phyloP scores from a whole-genome alignment of 2,888 invertebrate genomes.

The Gastracanthus pulcherrimus region DNA sequence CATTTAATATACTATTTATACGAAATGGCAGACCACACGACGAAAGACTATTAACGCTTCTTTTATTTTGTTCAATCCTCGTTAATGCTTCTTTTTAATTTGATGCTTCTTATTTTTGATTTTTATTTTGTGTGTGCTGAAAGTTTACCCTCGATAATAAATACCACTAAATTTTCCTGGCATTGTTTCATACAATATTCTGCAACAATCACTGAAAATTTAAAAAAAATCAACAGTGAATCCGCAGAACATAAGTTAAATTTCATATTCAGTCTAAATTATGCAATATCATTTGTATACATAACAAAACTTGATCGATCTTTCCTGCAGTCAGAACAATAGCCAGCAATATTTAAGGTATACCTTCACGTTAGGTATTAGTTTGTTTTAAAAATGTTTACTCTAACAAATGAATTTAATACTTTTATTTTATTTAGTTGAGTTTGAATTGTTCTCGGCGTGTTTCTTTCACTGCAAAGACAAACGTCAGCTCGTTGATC shows the following conservation, averaged over 20 bases:
- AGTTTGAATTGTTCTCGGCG: constrained; percentile 44
- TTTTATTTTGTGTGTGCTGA: constrained; percentile 53
- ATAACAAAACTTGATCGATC: no score
- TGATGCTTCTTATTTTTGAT: constrained; percentile 53
- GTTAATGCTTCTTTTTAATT: constrained; percentile 55
- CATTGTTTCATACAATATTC: not conserved
- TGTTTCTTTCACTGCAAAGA: constrained; percentile 27
- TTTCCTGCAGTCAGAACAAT: no score
- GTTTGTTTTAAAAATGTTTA: constrained; percentile 51
- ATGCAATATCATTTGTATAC: no score
- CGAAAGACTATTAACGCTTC: constrained; percentile 55
- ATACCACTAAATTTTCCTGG: constrained; percentile 41
- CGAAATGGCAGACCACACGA: constrained; percentile 55
- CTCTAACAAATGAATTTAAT: constrained; percentile 61
- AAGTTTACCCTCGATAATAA: constrained; percentile 29
- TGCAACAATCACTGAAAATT: not conserved
- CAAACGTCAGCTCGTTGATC: not conserved
- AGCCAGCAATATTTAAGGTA: constrained; percentile 40
- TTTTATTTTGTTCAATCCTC: constrained; percentile 50
- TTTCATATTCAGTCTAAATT: no score
- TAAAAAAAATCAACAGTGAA: not conserved
- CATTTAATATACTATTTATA: constrained; percentile 2
- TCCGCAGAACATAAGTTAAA: not conserved
- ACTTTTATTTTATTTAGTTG: constrained; percentile 60
- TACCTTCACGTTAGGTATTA: constrained; percentile 52